phyloP scores from a whole-genome alignment of 2,888 invertebrate species.

The Rhopalosiphum nymphaeae region DNA sequence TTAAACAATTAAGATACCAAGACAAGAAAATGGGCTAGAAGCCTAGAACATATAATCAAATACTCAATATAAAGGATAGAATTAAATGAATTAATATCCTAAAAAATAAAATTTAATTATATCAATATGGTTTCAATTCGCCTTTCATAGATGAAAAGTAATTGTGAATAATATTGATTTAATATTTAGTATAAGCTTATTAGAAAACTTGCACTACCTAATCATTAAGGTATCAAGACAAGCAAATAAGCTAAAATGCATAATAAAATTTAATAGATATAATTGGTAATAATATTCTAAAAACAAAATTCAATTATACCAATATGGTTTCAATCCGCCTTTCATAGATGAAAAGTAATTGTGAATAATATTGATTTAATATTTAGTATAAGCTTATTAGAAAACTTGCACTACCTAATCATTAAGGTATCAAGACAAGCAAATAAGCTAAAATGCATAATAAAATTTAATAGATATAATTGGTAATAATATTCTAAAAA shows the following conservation, averaged over 20 bases:
- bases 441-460: not conserved
- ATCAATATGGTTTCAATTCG: not conserved
- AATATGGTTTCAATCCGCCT: slow-evolving; percentile 38
- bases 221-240: not conserved
- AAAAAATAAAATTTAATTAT: not conserved
- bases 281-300: not conserved
- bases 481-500: not conserved
- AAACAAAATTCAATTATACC: not conserved
- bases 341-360: slow-evolving; percentile 5
- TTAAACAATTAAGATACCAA: not conserved
- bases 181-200: not conserved
- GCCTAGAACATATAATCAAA: too few relatives aligned
- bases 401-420: slow-evolving; percentile 20
- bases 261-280: not conserved
- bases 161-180: not conserved
- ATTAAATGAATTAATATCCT: not conserved
- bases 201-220: not conserved
- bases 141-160: not conserved
- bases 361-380: slow-evolving; percentile 25
- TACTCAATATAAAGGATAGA: not conserved
- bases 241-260: slow-evolving; percentile 27
- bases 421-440: slow-evolving; percentile 33
- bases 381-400: slow-evolving; percentile 38
- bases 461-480: not conserved
- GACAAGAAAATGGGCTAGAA: slow-evolving; percentile 28